These are phyloP conservation scores for Notarius lentiginosus DNA, from an alignment of 2,113 vertebrate species.

Conservation along the genomic window DNA sequence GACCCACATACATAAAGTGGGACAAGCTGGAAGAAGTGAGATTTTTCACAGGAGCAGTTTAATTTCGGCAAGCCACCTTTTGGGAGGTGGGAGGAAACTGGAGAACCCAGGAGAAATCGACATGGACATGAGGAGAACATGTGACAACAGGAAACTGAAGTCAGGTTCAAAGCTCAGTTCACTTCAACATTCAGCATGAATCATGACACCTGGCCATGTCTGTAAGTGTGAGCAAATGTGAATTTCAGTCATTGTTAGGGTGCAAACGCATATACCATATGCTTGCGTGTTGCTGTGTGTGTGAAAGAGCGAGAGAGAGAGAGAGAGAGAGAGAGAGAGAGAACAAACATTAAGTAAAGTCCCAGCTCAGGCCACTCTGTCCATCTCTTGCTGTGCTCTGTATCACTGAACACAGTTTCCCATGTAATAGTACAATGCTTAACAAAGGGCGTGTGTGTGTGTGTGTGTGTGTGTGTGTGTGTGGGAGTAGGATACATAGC, in stretches of 20 bases:
- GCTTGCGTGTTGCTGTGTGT: neutral
- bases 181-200: neutral
- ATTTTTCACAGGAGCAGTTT: neutral
- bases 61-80: neutral
- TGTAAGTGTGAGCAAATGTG: neutral
- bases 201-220: neutral
- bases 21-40: too few relatives aligned
- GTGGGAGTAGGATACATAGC: neutral
- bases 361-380: constrained; percentile 4
- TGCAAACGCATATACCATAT: neutral
- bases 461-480: constrained; percentile 5
- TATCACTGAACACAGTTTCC: constrained; percentile 42
- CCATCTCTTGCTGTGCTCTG: constrained; percentile 7
- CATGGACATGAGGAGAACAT: neutral
- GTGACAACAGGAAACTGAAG: neutral
- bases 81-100: neutral
- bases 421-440: constrained; percentile 8
- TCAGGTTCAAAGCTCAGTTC: neutral
- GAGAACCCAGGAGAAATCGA: neutral
- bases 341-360: neutral
- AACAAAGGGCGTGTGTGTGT: constrained; percentile 11
- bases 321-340: neutral
- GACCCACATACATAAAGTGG: too few relatives aligned
- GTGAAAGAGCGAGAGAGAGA: neutral
- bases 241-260: neutral